Conservation (phyloP, 2,113 vertebrate species). For the Fukomys damarensis region DNA sequence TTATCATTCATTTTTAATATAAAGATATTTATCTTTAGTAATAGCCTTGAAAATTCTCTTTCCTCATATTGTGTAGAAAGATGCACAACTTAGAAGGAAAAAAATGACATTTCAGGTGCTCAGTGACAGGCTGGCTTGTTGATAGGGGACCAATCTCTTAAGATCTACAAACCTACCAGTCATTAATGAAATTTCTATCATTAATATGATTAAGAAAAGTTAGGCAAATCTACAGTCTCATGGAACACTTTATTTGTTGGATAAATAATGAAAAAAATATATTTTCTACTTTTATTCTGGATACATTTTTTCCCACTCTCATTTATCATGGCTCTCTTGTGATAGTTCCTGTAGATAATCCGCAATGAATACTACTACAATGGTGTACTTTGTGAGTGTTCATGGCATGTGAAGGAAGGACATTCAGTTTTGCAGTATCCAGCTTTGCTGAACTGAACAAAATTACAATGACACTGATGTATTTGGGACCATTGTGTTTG, state of each 20-base stretch:
- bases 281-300: background rate
- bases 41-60: background rate
- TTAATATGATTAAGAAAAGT: slow-evolving; percentile 54
- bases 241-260: background rate
- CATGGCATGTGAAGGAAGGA: background rate
- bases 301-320: background rate
- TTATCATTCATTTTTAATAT: background rate
- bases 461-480: slow-evolving; percentile 72
- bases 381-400: background rate
- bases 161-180: background rate
- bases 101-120: background rate
- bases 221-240: background rate
- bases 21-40: background rate
- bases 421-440: slow-evolving; percentile 45
- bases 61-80: background rate
- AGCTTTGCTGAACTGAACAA: slow-evolving; percentile 60
- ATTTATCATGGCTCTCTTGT: background rate
- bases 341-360: background rate
- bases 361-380: slow-evolving; percentile 16
- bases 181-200: slow-evolving; percentile 45
- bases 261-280: background rate
- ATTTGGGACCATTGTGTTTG: slow-evolving; percentile 73
- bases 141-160: slow-evolving; percentile 21
- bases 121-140: background rate
- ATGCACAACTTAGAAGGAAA: background rate